Conservation (phyloP, 2,113 vertebrate species). For the Catagonus wagneri region DNA sequence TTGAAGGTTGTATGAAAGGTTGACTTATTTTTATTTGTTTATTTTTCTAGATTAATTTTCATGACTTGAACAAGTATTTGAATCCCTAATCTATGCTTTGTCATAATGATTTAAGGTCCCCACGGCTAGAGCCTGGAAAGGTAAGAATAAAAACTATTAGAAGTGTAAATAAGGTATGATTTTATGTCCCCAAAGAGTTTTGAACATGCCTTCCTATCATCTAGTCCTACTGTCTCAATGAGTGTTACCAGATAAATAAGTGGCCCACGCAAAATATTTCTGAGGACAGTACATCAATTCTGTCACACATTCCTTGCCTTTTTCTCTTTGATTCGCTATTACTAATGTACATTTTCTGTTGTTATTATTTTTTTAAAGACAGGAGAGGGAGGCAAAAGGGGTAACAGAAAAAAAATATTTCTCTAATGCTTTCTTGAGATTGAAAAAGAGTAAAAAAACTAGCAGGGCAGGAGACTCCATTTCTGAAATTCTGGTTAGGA, state of each 20-base stretch:
- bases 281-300: background rate
- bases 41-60: conserved; percentile 22
- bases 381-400: background rate
- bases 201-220: background rate
- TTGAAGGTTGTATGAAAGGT: background rate
- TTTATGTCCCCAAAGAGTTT: background rate
- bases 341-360: background rate
- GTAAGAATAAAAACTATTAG: background rate
- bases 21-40: conserved; percentile 23
- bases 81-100: background rate
- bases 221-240: background rate
- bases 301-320: background rate
- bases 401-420: background rate
- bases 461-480: background rate
- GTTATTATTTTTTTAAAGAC: background rate
- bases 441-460: background rate
- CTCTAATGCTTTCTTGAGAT: background rate
- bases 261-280: background rate
- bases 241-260: background rate
- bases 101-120: background rate
- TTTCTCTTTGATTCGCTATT: background rate
- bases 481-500: conserved; percentile 42
- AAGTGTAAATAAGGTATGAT: background rate
- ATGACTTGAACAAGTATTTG: conserved; percentile 9
- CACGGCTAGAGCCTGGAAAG: background rate